Percentiles rank a stretch among this genome's conserved stretches.
phyloP scores from a whole-genome alignment of 2,888 invertebrate genomes.

The Strigamia crassipes region DNA sequence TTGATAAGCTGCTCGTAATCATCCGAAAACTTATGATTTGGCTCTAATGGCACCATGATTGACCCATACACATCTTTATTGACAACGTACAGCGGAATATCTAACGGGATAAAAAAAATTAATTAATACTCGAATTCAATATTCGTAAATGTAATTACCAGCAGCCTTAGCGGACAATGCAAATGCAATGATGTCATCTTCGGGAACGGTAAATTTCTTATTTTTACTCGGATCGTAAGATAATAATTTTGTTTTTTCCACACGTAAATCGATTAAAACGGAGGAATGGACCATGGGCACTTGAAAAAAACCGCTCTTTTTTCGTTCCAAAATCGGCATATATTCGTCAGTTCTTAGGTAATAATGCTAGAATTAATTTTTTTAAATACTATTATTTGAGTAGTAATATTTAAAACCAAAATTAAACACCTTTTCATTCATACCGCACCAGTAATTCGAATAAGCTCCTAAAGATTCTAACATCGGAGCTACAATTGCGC shows the following conservation, averaged over 20 bases:
- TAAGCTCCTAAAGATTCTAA: constrained; percentile 83
- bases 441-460: constrained; percentile 96
- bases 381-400: neutral
- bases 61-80: constrained; percentile 84
- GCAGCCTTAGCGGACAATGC: constrained; percentile 77
- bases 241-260: constrained; percentile 66
- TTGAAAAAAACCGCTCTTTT: constrained; percentile 70
- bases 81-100: constrained; percentile 72
- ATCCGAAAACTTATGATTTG: constrained; percentile 66
- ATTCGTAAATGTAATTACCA: constrained; percentile 58
- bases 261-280: constrained; percentile 75
- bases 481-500: constrained; percentile 77
- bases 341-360: constrained; percentile 85
- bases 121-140: neutral
- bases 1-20: constrained; percentile 76
- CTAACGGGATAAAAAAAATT: constrained; percentile 57
- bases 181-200: constrained; percentile 92
- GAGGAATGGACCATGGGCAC: constrained; percentile 94
- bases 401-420: neutral
- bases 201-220: constrained; percentile 71
- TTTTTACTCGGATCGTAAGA: constrained; percentile 74
- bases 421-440: constrained; percentile 68
- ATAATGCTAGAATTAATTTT: constrained; percentile 56
- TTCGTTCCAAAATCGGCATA: constrained; percentile 72
- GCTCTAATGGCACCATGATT: constrained; percentile 78